Evolutionary conservation across 2,113 vertebrate genomes (phyloP).

Genomic region (Salminus brasiliensis): DNA sequence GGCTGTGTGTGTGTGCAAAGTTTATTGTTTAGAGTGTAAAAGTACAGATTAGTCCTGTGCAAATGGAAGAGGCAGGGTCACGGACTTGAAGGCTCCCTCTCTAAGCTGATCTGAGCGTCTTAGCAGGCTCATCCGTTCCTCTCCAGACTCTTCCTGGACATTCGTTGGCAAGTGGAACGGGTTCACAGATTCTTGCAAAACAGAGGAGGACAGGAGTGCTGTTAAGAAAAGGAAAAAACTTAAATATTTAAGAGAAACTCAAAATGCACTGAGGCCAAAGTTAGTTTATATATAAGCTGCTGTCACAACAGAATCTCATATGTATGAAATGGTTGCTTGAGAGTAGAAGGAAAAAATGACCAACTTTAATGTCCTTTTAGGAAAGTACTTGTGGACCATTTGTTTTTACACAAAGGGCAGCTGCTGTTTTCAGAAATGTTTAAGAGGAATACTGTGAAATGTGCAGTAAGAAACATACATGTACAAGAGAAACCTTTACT

Average conservation of each 20-base stretch:
- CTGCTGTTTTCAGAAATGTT: too few relatives aligned
- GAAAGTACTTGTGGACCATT: too few relatives aligned
- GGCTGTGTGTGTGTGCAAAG: too few relatives aligned
- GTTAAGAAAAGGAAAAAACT: not conserved
- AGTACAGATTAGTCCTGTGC: not conserved
- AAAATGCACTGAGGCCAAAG: not conserved
- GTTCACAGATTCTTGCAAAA: not conserved
- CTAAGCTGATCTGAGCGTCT: constrained; percentile 34
- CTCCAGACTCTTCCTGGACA: constrained; percentile 5
- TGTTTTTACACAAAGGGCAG: too few relatives aligned
- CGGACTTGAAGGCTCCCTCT: not conserved
- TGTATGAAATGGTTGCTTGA: too few relatives aligned
- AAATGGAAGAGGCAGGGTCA: not conserved
- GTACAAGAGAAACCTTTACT: too few relatives aligned
- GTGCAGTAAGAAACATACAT: too few relatives aligned
- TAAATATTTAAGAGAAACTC: not conserved
- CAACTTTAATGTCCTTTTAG: too few relatives aligned
- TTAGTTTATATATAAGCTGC: too few relatives aligned
- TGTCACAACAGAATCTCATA: too few relatives aligned
- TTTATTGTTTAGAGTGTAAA: not conserved
- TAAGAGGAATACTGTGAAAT: too few relatives aligned
- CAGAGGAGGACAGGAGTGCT: not conserved
- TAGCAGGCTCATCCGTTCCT: constrained; percentile 25
- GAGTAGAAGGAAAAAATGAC: too few relatives aligned
- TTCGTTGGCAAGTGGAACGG: not conserved